Percentiles rank a stretch among this genome's conserved stretches.
phyloP scores from a whole-genome alignment of 2,888 invertebrate genomes.

The Agrotis exclamationis region DNA sequence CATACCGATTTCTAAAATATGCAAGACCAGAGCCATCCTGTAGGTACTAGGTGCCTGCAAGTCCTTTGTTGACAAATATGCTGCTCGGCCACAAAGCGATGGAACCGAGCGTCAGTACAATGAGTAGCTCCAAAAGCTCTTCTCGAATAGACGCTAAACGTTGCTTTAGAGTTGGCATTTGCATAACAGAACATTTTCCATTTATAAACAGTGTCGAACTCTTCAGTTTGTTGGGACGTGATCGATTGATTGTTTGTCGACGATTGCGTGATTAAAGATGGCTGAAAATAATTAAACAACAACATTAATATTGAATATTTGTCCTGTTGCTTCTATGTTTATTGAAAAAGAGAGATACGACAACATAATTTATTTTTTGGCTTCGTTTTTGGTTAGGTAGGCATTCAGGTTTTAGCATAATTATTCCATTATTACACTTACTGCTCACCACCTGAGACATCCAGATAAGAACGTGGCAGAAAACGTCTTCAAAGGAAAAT shows the following conservation, averaged over 20 bases:
- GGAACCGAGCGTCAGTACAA: conserved; percentile 12
- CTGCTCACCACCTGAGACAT: conserved; percentile 50
- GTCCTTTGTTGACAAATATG: conserved; percentile 55
- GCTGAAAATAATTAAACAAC: conserved; percentile 18
- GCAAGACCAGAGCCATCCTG: conserved; percentile 68
- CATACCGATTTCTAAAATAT: conserved; percentile 78
- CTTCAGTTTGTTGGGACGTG: not conserved
- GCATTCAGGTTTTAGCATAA: conserved; percentile 28
- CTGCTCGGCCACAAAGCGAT: conserved; percentile 37
- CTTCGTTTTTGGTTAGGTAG: not conserved
- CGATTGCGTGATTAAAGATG: conserved; percentile 10
- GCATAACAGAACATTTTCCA: not conserved
- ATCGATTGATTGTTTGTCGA: conserved; percentile 25
- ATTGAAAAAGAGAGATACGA: not conserved
- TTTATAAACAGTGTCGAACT: conserved; percentile 7
- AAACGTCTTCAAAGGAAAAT: not conserved
- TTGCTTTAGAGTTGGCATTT: conserved; percentile 2
- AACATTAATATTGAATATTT: conserved; percentile 21
- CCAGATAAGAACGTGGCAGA: conserved; percentile 16
- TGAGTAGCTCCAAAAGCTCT: conserved; percentile 5
- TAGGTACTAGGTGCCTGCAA: conserved; percentile 62
- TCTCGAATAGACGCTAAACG: conserved; percentile 1
- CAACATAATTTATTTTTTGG: not conserved
- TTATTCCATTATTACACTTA: conserved; percentile 43
- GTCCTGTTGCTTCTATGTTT: not conserved